Evolutionary conservation across 2,113 vertebrate species (phyloP).

Genomic region (Shinisaurus crocodilurus): DNA sequence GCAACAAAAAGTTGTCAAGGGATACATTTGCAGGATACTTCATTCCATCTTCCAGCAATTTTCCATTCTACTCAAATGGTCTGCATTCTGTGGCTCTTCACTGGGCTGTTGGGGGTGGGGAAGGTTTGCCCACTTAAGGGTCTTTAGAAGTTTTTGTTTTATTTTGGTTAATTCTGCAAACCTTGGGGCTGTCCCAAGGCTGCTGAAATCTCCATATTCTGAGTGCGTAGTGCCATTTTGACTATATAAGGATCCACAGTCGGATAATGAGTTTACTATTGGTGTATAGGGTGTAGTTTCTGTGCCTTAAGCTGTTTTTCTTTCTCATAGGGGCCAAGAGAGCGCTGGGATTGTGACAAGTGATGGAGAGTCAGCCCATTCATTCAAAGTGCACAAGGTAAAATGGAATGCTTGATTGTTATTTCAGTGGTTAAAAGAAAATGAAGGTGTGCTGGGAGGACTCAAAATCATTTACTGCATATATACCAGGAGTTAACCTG

Average conservation of each 20-base stretch:
- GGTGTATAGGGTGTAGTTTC: not conserved
- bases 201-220: not conserved
- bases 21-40: not conserved
- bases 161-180: not conserved
- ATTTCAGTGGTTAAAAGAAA: not conserved
- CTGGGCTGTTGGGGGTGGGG: not conserved
- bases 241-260: not conserved
- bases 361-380: conserved; percentile 87
- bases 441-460: too few relatives aligned
- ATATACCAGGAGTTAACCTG: not conserved
- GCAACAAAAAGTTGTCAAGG: not conserved
- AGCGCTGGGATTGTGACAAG: conserved; percentile 97
- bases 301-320: conserved; percentile 23
- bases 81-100: not conserved
- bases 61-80: too few relatives aligned
- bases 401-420: conserved; percentile 24
- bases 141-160: not conserved
- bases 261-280: not conserved
- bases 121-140: not conserved
- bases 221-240: not conserved
- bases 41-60: not conserved
- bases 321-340: conserved; percentile 89
- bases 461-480: not conserved
- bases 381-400: conserved; percentile 94
- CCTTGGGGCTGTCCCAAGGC: not conserved